phyloP scores from a whole-genome alignment of 2,797 vertebrate species.

The Gadopsis bispinosus region DNA sequence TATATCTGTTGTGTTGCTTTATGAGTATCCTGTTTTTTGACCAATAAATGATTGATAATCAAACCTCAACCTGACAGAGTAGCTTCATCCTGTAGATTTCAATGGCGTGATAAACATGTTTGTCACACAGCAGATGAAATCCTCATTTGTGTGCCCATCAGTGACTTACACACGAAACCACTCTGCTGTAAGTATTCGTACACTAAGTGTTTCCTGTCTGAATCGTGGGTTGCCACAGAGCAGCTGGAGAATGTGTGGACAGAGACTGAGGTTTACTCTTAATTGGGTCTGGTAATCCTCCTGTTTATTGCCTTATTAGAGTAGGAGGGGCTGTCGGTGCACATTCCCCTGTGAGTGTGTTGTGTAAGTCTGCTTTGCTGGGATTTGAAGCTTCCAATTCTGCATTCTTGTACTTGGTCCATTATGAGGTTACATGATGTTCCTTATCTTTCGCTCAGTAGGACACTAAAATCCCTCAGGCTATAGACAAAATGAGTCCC shows the following conservation, averaged over 20 bases:
- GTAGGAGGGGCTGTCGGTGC: slow-evolving; percentile 57
- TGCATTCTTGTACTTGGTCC: slow-evolving; percentile 36
- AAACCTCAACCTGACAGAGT: background rate
- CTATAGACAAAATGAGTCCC: slow-evolving; percentile 20
- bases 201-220: slow-evolving; percentile 74
- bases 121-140: slow-evolving; percentile 24
- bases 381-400: slow-evolving; percentile 18
- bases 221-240: slow-evolving; percentile 60
- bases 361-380: slow-evolving; percentile 19
- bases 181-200: slow-evolving; percentile 43
- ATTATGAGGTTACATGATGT: slow-evolving; percentile 33
- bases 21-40: no score
- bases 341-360: slow-evolving; percentile 65
- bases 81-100: background rate
- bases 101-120: slow-evolving; percentile 4
- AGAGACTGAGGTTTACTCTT: slow-evolving; percentile 74
- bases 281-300: slow-evolving; percentile 78
- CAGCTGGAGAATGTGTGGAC: slow-evolving; percentile 74
- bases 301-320: slow-evolving; percentile 75
- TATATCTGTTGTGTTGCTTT: no score
- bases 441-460: slow-evolving; percentile 43
- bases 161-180: slow-evolving; percentile 39
- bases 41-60: background rate
- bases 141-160: slow-evolving; percentile 33
- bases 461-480: slow-evolving; percentile 17